Conservation (phyloP, 2,797 vertebrate genomes). For the Sylvilagus floridanus region DNA sequence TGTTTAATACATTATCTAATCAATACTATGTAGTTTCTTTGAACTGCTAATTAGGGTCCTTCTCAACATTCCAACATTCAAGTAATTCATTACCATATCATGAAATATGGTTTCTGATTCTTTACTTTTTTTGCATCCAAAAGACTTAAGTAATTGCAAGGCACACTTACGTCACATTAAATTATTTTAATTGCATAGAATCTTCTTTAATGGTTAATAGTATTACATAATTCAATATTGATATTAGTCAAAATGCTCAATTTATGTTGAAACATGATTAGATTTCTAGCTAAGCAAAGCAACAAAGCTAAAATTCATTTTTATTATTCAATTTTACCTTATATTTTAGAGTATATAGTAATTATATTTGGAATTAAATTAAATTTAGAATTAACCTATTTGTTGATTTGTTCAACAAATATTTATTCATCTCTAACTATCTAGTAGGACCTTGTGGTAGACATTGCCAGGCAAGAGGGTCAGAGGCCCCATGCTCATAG, state of each 20-base stretch:
- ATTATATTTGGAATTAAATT: not conserved
- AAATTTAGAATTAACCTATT: not conserved
- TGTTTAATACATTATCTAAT: not conserved
- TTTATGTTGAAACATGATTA: constrained; percentile 23
- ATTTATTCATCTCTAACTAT: not conserved
- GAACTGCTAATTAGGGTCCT: not conserved
- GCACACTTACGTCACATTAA: not conserved
- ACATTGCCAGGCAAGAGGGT: not conserved
- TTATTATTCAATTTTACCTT: not conserved
- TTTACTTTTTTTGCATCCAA: constrained; percentile 3
- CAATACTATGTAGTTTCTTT: not conserved
- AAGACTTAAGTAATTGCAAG: not conserved
- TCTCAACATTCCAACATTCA: not conserved
- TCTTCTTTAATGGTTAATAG: constrained; percentile 3
- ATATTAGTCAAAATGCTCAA: constrained; percentile 10
- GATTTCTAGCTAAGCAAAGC: constrained; percentile 1
- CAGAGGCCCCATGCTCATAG: not conserved
- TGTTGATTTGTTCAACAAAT: not conserved
- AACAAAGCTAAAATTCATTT: not conserved
- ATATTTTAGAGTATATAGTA: constrained; percentile 21
- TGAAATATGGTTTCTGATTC: not conserved
- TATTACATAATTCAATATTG: not conserved
- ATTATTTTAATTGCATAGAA: not conserved
- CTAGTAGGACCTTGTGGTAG: not conserved
- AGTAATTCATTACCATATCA: not conserved